phyloP scores from a whole-genome alignment of 2,113 vertebrate genomes.

The Trichechus manatus region DNA sequence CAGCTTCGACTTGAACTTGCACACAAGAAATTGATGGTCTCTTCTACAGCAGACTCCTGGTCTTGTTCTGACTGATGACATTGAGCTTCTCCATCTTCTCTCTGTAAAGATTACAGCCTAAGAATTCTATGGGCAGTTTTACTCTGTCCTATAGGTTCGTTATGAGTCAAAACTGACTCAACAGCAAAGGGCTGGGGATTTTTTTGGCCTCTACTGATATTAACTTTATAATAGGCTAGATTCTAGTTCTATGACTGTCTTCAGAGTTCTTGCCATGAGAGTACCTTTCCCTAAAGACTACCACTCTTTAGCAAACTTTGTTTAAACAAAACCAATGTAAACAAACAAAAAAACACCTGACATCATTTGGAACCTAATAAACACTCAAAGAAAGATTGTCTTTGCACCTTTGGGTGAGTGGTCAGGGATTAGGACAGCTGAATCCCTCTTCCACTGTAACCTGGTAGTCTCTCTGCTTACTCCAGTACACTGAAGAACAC shows the following conservation, averaged over 20 bases:
- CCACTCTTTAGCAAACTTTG: not conserved
- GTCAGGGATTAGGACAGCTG: not conserved
- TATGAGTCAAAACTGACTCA: too few species aligned
- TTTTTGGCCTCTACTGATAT: not conserved
- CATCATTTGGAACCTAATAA: not conserved
- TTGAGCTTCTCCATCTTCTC: too few species aligned
- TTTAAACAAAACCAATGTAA: not conserved
- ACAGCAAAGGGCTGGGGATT: too few species aligned
- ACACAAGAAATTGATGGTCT: too few species aligned
- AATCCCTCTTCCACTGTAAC: not conserved
- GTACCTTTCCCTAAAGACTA: not conserved
- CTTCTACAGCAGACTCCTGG: too few species aligned
- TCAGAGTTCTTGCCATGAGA: not conserved
- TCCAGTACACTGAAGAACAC: not conserved
- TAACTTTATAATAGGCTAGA: not conserved
- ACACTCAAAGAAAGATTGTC: not conserved
- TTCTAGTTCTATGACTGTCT: not conserved
- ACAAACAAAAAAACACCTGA: rapidly evolving
- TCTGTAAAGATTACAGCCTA: too few species aligned
- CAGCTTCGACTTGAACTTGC: too few species aligned
- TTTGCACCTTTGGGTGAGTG: not conserved
- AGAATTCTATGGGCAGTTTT: too few species aligned
- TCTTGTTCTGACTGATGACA: too few species aligned
- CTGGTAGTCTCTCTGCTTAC: not conserved
- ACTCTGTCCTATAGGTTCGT: too few species aligned